Conservation (phyloP, 35 echinoderm and acorn worm genomes). For the Strongylocentrotus purpuratus region DNA sequence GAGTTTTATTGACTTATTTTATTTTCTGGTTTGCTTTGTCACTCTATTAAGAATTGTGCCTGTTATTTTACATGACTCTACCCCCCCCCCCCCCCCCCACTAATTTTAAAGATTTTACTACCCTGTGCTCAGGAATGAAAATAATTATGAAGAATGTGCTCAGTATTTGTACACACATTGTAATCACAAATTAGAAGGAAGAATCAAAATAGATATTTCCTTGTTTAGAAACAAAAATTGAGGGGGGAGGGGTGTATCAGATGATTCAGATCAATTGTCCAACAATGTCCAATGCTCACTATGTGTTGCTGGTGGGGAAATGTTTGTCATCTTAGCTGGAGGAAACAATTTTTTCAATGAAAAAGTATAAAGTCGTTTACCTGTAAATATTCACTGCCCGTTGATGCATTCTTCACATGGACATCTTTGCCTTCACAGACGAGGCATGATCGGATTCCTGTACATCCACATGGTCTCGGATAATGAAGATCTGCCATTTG, state of each 20-base stretch:
- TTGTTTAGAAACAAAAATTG: no score
- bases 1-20: background rate
- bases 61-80: no score
- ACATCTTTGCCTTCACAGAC: conserved; percentile 58
- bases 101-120: no score
- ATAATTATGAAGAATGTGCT: no score
- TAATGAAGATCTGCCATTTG: conserved; percentile 18
- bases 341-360: background rate
- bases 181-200: no score
- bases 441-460: conserved; percentile 77
- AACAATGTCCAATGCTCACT: background rate
- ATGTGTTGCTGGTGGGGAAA: background rate
- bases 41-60: background rate
- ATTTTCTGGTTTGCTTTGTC: background rate
- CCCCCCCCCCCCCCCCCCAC: no score
- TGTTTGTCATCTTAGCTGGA: background rate
- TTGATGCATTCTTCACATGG: background rate
- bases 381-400: background rate
- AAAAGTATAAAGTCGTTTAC: background rate
- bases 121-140: no score
- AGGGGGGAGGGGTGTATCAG: no score
- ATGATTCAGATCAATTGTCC: no score
- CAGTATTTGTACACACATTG: no score
- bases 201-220: no score
- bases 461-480: conserved; percentile 64